phyloP scores from a whole-genome alignment of 2,888 invertebrate genomes.

The Zygaena filipendulae region DNA sequence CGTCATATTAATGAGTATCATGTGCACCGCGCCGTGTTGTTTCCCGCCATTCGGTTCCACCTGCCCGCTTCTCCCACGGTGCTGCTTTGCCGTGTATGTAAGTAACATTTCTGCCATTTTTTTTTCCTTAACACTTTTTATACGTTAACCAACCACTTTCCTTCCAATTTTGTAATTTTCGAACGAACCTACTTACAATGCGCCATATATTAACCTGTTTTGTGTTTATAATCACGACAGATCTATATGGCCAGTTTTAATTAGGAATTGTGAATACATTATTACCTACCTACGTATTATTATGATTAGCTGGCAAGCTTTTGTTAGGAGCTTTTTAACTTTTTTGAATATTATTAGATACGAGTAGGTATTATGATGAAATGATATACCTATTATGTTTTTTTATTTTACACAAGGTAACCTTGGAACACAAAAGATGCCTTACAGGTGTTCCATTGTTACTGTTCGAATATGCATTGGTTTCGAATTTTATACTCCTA shows the following conservation, averaged over 20 bases:
- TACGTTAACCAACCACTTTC: constrained; percentile 56
- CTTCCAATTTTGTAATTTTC: constrained; percentile 54
- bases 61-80: constrained; percentile 61
- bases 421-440: constrained; percentile 19
- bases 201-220: too few species aligned
- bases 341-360: too few species aligned
- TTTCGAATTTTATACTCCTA: constrained; percentile 24
- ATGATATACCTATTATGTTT: too few species aligned
- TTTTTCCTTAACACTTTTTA: constrained; percentile 38
- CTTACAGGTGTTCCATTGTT: constrained; percentile 43
- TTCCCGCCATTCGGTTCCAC: constrained; percentile 32
- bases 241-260: too few species aligned
- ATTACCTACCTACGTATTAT: too few species aligned
- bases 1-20: constrained; percentile 26
- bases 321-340: too few species aligned
- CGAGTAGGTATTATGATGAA: too few species aligned
- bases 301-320: too few species aligned
- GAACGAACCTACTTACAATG: constrained; percentile 28
- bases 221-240: too few species aligned
- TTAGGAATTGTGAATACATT: too few species aligned
- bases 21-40: constrained; percentile 21
- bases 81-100: constrained; percentile 31
- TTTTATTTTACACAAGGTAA: too few species aligned
- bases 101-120: constrained; percentile 33
- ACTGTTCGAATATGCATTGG: constrained; percentile 34